These are phyloP conservation scores for Agrochola lychnidis DNA, from an alignment of 2,888 invertebrate genomes.

Conservation along the genomic window DNA sequence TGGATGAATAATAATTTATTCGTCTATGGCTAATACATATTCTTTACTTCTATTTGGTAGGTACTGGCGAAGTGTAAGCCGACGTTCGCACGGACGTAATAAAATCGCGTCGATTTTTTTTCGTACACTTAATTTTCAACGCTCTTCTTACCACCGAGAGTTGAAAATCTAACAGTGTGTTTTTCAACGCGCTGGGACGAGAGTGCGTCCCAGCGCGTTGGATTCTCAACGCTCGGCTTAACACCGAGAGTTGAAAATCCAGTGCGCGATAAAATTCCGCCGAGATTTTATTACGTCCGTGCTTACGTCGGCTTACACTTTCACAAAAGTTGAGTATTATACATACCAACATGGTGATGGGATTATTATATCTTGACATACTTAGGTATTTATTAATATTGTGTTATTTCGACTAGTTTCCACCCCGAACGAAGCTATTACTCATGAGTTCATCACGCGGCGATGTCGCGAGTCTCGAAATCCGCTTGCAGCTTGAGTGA, in stretches of 20 bases:
- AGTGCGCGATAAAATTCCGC: too few species aligned
- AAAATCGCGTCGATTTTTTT: too few species aligned
- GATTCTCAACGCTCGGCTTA: too few species aligned
- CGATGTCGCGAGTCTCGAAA: background rate
- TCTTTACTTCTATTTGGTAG: background rate
- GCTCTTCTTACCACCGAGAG: too few species aligned
- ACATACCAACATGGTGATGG: conserved; percentile 1
- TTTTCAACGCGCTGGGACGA: too few species aligned
- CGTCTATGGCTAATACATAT: background rate
- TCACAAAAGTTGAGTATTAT: background rate
- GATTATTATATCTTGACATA: background rate
- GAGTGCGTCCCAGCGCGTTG: too few species aligned
- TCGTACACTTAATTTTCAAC: too few species aligned
- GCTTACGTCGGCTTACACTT: background rate
- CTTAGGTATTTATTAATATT: background rate
- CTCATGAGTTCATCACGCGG: background rate
- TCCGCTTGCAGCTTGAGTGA: background rate
- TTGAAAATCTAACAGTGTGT: too few species aligned
- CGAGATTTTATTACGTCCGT: too few species aligned
- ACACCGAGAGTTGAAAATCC: too few species aligned
- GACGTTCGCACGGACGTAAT: too few species aligned
- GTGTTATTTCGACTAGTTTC: background rate
- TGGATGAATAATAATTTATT: conserved; percentile 11
- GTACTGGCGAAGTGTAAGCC: background rate
- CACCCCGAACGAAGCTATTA: background rate